Base-by-base conservation (phyloP, 2,888 invertebrate genomes). In the Pteria penguin region DNA sequence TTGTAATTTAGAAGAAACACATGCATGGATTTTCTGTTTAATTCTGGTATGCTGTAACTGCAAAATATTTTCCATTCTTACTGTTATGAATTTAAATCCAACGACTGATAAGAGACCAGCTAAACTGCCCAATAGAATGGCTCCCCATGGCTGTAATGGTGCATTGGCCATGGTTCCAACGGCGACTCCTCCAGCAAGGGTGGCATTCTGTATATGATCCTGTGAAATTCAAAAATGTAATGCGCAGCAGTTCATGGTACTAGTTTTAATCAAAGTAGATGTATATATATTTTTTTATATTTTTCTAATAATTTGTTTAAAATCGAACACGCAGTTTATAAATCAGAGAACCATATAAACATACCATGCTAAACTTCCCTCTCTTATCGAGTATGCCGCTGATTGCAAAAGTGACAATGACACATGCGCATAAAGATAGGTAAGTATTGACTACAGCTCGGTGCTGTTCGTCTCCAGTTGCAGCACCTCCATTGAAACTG, bases 401-500 rank as follows among this genome's bases (percentile, higher is more conserved):
- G 57, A 96, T 90, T 52, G 96, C 95, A 92, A 97, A 98, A 2
- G 97, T 94, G 67, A 95, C 95, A 14, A 98, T 95, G 93, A 95
- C 95, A 87, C 95, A 95, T 33, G 97, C 94, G 73, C 96, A 95
- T 86, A 99, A 94, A 57, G 98, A 95, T 79, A 98, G 93, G 90
- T 98, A 97, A 0, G 98, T 98, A 94, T 99, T 98, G 91, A 98
- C 94, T 80, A 98, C 95, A 31, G 98, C 98, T 76, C 98, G 94
- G 87, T 96, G 95, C 83, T 96, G 96, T 84, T 95, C 95, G 82
- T 94, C 94, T 66, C 95, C 95, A 0, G 94, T 94, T 1, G 93
- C 93, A 5, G 92, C 92, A 0, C 95, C 97, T 2, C 96, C 95
- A 93, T 98, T 99, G 93, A 99, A 99, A 78, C 97, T 97, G 0